Conservation (phyloP, 2,888 invertebrate species). For the Oxyteleia sp. region DNA sequence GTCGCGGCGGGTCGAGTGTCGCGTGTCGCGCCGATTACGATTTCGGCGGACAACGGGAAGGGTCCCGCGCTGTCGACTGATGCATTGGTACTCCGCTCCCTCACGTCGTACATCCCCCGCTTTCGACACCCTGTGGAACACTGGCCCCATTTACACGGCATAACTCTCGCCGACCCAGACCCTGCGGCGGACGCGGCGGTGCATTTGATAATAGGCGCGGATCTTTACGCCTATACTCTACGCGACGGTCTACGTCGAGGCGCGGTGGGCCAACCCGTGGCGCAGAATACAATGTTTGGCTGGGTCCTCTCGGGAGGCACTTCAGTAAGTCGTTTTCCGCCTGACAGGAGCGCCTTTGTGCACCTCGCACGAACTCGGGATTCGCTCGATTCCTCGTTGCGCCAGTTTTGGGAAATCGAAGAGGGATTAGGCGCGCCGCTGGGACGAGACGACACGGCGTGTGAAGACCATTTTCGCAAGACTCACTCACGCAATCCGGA, state of each 20-base stretch:
- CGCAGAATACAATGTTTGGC: background rate
- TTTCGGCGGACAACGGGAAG: background rate
- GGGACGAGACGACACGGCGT: background rate
- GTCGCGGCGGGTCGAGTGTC: background rate
- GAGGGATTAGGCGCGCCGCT: background rate
- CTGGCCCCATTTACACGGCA: constrained; percentile 39
- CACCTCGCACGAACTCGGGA: background rate
- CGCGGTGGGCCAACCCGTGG: background rate
- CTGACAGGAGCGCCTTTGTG: too few relatives aligned
- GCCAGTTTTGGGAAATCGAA: constrained; percentile 12
- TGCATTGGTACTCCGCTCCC: background rate
- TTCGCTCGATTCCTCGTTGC: background rate
- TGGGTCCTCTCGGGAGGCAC: background rate
- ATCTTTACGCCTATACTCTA: constrained; percentile 1
- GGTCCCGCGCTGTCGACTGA: background rate
- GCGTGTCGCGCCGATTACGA: background rate
- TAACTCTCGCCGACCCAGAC: constrained; percentile 30
- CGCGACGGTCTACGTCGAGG: background rate
- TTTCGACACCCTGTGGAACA: background rate
- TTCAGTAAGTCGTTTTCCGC: background rate
- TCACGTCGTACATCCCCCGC: background rate
- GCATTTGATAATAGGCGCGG: background rate
- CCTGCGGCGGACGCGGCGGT: background rate
- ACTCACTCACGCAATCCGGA: background rate
- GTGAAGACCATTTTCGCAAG: background rate